phyloP scores from a whole-genome alignment of 2,797 vertebrate genomes.

The Neostethus bicornis region DNA sequence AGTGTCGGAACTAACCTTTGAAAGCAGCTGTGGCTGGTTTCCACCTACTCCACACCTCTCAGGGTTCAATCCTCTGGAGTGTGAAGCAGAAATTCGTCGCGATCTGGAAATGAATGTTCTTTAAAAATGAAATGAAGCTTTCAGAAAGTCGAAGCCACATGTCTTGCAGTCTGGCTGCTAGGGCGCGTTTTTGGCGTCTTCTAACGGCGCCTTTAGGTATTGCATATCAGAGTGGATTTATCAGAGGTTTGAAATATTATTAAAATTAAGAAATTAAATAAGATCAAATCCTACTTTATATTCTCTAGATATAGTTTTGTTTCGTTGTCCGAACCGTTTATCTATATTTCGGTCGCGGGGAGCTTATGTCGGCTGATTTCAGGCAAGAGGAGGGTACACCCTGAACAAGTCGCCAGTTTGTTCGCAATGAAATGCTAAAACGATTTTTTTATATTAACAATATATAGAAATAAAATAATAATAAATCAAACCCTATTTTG shows the following conservation, averaged over 20 bases:
- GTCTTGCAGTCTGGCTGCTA: constrained; percentile 62
- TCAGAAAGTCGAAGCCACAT: constrained; percentile 77
- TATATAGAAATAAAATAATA: too few relatives aligned
- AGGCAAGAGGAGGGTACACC: too few relatives aligned
- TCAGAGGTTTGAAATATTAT: not conserved
- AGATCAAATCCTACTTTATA: not conserved
- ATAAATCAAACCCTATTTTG: too few relatives aligned
- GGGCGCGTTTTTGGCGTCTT: constrained; percentile 48
- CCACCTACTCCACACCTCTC: constrained; percentile 2
- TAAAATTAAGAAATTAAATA: constrained; percentile 9
- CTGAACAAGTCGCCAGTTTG: too few relatives aligned
- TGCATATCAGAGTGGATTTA: constrained; percentile 17
- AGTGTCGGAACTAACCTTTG: constrained; percentile 58
- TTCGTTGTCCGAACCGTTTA: too few relatives aligned
- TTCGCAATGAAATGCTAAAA: too few relatives aligned
- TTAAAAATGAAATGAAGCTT: constrained; percentile 58
- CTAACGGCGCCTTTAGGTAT: constrained; percentile 22
- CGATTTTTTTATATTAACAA: too few relatives aligned
- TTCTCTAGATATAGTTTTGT: not conserved
- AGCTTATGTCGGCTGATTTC: too few relatives aligned
- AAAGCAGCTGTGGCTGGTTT: constrained; percentile 30
- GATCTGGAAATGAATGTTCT: constrained; percentile 30
- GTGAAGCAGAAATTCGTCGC: constrained; percentile 21
- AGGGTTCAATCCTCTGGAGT: constrained; percentile 16
- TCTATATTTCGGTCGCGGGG: too few relatives aligned